Percentiles rank a stretch among this genome's conserved stretches.
phyloP scores from a whole-genome alignment of 2,797 vertebrate species.

The Rhynchotus rufescens region DNA sequence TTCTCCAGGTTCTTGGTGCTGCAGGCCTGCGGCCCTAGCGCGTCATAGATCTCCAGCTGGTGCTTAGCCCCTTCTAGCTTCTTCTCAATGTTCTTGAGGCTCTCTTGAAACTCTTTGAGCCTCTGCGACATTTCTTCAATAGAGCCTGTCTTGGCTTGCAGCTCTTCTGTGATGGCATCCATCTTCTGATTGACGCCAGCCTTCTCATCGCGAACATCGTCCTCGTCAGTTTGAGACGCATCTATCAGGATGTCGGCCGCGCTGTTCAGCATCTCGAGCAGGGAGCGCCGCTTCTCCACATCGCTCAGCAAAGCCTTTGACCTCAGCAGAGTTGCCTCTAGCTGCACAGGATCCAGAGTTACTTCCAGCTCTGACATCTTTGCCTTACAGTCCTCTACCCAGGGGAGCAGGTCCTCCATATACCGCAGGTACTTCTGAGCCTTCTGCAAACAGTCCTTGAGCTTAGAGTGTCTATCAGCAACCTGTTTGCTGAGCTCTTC shows the following conservation, averaged over 20 bases:
- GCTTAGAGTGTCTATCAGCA: slow-evolving; percentile 82
- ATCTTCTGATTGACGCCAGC: slow-evolving; percentile 89
- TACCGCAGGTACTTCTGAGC: slow-evolving; percentile 91
- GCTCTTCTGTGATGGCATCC: slow-evolving; percentile 88
- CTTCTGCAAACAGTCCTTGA: slow-evolving; percentile 89
- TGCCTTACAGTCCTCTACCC: slow-evolving; percentile 88
- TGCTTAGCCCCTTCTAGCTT: slow-evolving; percentile 93
- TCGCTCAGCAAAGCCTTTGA: slow-evolving; percentile 87
- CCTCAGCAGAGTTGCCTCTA: slow-evolving; percentile 89
- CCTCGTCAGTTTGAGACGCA: slow-evolving; percentile 90
- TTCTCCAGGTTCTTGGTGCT: slow-evolving; percentile 96
- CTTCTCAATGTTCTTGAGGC: slow-evolving; percentile 91
- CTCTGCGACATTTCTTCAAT: slow-evolving; percentile 93
- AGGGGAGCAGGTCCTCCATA: slow-evolving; percentile 86
- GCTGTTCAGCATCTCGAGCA: slow-evolving; percentile 90
- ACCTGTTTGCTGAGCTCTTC: slow-evolving; percentile 87
- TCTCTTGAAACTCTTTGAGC: slow-evolving; percentile 95
- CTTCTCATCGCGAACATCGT: slow-evolving; percentile 93
- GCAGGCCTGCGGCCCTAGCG: slow-evolving; percentile 93
- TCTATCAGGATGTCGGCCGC: slow-evolving; percentile 93
- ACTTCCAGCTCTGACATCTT: slow-evolving; percentile 85
- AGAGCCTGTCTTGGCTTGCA: slow-evolving; percentile 87
- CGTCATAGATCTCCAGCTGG: slow-evolving; percentile 95
- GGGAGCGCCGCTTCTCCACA: slow-evolving; percentile 89
- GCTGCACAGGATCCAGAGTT: slow-evolving; percentile 84